phyloP scores from a whole-genome alignment of 2,113 vertebrate genomes.

The Chionodraco myersi region DNA sequence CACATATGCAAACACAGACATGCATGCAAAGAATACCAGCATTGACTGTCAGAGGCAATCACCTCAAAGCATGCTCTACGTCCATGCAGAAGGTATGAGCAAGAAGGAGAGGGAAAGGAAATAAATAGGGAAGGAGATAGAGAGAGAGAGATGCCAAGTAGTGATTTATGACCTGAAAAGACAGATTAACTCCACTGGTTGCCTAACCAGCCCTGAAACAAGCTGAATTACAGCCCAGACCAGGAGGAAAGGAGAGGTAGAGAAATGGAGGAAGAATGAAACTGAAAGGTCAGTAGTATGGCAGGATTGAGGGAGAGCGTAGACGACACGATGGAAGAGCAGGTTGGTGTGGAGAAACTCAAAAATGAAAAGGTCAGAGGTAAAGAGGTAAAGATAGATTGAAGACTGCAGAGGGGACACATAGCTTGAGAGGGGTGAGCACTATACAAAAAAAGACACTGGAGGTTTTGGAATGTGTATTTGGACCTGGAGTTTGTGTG shows the following conservation, averaged over 20 bases:
- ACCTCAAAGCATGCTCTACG: constrained; percentile 52
- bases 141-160: constrained; percentile 67
- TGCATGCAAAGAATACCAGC: constrained; percentile 65
- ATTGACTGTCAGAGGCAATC: constrained; percentile 66
- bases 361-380: constrained; percentile 80
- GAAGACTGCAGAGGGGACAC: constrained; percentile 59
- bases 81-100: constrained; percentile 56
- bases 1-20: constrained; percentile 33
- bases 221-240: constrained; percentile 80
- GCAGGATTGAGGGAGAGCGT: constrained; percentile 67
- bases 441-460: constrained; percentile 35
- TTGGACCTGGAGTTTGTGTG: constrained; percentile 49
- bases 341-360: constrained; percentile 66
- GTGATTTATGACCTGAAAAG: constrained; percentile 84
- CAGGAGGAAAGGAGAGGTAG: constrained; percentile 68
- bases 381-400: constrained; percentile 75
- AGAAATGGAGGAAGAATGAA: constrained; percentile 72
- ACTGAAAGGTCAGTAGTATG: constrained; percentile 76
- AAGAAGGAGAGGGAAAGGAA: constrained; percentile 18
- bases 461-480: constrained; percentile 30
- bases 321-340: constrained; percentile 72
- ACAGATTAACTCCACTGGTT: constrained; percentile 84
- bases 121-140: constrained; percentile 22
- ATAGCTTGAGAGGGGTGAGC: constrained; percentile 38
- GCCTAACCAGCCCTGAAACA: constrained; percentile 85